These are phyloP conservation scores for Scolanthus callimorphus DNA, from an alignment of 92 coral and sea anemone species.

Conservation along the genomic window DNA sequence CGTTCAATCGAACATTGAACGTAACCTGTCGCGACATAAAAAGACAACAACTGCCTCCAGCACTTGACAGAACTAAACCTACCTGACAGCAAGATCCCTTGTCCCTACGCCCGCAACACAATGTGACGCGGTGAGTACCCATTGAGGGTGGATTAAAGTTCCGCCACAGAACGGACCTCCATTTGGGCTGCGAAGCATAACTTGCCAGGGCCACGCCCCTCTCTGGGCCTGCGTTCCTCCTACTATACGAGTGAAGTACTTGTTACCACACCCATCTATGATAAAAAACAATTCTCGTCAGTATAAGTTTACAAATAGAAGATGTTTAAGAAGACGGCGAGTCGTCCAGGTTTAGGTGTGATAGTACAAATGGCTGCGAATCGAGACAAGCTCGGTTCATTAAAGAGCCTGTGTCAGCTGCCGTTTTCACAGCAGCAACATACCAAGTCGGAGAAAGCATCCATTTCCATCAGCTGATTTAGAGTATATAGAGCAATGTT, in stretches of 20 bases:
- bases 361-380: too few relatives aligned
- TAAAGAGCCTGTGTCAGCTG: too few relatives aligned
- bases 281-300: too few relatives aligned
- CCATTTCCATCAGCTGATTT: too few relatives aligned
- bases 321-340: too few relatives aligned
- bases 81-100: not conserved
- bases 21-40: not conserved
- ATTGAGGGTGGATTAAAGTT: not conserved
- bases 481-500: too few relatives aligned
- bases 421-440: too few relatives aligned
- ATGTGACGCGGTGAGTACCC: conserved; percentile 1
- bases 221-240: not conserved
- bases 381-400: too few relatives aligned
- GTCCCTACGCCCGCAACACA: not conserved
- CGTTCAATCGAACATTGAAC: too few relatives aligned
- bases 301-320: too few relatives aligned
- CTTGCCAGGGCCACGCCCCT: conserved; percentile 6
- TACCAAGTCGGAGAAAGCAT: too few relatives aligned
- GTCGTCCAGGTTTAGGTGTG: too few relatives aligned
- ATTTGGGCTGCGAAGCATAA: not conserved
- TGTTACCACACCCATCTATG: not conserved
- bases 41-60: not conserved
- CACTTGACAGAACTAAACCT: not conserved
- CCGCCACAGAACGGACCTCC: conserved; percentile 1
- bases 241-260: not conserved